phyloP scores from a whole-genome alignment of 2,797 vertebrate genomes.

The Florisuga fusca region DNA sequence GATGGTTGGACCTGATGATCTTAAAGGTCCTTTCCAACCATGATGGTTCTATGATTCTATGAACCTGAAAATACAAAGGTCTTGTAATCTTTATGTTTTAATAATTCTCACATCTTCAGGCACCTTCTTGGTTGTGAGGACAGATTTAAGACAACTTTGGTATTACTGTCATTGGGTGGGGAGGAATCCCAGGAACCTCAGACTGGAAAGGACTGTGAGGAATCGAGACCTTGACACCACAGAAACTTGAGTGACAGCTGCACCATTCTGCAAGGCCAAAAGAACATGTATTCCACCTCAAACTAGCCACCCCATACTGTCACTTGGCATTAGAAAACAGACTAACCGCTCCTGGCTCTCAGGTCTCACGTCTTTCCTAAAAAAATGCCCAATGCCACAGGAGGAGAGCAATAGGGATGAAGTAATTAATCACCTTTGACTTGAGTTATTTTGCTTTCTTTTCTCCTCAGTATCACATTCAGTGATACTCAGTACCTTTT shows the following conservation, averaged over 20 bases:
- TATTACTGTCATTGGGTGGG: not conserved
- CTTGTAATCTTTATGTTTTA: not conserved
- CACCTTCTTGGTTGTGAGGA: not conserved
- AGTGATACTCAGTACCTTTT: not conserved
- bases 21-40: no score
- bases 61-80: not conserved
- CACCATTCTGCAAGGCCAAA: not conserved
- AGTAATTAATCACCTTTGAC: not conserved
- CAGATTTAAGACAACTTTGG: not conserved
- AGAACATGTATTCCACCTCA: not conserved
- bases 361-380: not conserved
- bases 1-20: no score
- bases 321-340: not conserved
- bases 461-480: not conserved
- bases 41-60: no score
- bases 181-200: not conserved
- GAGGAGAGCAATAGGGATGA: not conserved
- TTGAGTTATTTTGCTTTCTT: not conserved
- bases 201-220: not conserved
- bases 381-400: not conserved
- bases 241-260: not conserved
- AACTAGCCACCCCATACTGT: not conserved
- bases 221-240: fast-evolving
- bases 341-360: not conserved
- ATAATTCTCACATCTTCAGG: not conserved